These are phyloP conservation scores for Drosophila melanica DNA, from an alignment of 1,140 invertebrate genomes.

Conservation along the genomic window DNA sequence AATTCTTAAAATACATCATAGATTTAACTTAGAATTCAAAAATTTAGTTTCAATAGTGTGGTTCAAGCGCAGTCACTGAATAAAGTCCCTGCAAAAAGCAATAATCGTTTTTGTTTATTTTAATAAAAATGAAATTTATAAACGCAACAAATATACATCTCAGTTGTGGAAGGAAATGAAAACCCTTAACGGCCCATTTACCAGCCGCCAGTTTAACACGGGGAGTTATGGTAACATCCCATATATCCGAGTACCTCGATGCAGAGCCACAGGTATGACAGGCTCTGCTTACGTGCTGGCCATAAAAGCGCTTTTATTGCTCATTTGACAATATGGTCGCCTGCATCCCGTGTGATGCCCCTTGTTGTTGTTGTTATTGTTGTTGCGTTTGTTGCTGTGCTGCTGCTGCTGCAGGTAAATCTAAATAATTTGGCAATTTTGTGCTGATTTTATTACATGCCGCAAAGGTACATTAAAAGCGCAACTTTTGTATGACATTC, in stretches of 20 bases:
- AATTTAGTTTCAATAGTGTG: too few relatives aligned
- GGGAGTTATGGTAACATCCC: constrained; percentile 39
- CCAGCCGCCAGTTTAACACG: not conserved
- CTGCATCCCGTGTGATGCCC: not conserved
- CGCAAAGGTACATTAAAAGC: constrained; percentile 53
- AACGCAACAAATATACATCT: constrained; percentile 23
- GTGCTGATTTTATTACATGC: constrained; percentile 58
- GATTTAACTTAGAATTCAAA: too few relatives aligned
- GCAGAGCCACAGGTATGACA: constrained; percentile 10
- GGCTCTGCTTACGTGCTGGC: constrained; percentile 26
- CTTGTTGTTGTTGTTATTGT: constrained; percentile 6
- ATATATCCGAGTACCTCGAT: constrained; percentile 14
- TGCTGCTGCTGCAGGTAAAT: constrained; percentile 47
- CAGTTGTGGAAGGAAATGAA: constrained; percentile 7
- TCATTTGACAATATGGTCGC: constrained; percentile 59
- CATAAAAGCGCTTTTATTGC: constrained; percentile 63
- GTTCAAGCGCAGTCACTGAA: too few relatives aligned
- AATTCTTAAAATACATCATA: too few relatives aligned
- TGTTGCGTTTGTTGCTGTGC: constrained; percentile 8
- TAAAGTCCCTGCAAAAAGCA: not conserved
- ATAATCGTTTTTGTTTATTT: constrained; percentile 47
- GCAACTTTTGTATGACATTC: constrained; percentile 15
- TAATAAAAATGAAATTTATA: constrained; percentile 57
- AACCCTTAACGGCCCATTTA: constrained; percentile 30
- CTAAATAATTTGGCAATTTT: constrained; percentile 66